Evolutionary conservation across 1,140 invertebrate genomes (phyloP).

Genomic region (Euwallacea similis): DNA sequence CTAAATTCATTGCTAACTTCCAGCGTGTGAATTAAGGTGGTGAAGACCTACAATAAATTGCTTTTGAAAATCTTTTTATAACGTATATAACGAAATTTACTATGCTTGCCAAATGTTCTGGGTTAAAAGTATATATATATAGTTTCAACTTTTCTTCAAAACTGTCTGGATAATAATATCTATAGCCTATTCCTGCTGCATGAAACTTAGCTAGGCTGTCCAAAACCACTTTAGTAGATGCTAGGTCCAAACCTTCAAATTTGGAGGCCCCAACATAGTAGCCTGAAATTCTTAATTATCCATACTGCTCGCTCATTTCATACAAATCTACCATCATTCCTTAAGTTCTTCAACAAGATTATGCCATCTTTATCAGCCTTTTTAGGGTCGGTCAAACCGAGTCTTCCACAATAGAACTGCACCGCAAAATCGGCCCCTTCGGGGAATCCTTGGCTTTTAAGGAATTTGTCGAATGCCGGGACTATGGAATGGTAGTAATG

Average conservation of each 20-base stretch:
- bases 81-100: too few species aligned
- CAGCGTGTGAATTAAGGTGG: too few species aligned
- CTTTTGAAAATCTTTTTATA: too few species aligned
- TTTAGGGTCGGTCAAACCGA: not conserved
- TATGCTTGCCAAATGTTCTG: not conserved
- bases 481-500: not conserved
- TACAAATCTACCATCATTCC: not conserved
- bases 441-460: not conserved
- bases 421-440: conserved; percentile 2
- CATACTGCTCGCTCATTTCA: not conserved
- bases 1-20: too few species aligned
- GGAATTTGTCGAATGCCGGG: not conserved
- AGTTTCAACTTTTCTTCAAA: not conserved
- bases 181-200: not conserved
- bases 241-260: not conserved
- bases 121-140: not conserved
- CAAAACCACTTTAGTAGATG: not conserved
- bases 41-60: too few species aligned
- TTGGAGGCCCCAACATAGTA: not conserved
- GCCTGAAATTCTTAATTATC: not conserved
- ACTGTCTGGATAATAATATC: not conserved
- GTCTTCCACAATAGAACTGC: not conserved
- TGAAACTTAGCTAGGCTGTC: not conserved
- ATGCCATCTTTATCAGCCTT: conserved; percentile 2
- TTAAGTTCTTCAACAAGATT: not conserved